Percentiles rank a stretch among this genome's conserved stretches.
These are phyloP conservation scores for Crioceris asparagi DNA, from an alignment of 2,888 invertebrate genomes.

Conservation along the genomic window DNA sequence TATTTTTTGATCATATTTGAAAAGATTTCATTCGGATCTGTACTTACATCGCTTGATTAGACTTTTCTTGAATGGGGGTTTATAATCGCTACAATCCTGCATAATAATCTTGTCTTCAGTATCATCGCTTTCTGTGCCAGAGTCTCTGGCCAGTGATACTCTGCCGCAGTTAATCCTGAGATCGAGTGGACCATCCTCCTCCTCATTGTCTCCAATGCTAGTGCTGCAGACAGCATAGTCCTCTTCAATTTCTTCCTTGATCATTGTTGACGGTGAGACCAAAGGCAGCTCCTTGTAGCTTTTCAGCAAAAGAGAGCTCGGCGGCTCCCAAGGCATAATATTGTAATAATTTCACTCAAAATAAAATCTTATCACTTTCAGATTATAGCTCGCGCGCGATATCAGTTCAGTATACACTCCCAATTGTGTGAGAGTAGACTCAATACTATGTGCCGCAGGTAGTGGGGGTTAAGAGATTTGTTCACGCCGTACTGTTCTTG, in stretches of 20 bases:
- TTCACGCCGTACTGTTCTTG: too few relatives aligned
- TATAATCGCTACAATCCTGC: conserved; percentile 45
- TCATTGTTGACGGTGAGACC: conserved; percentile 21
- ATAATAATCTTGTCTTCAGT: conserved; percentile 46
- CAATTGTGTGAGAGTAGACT: too few relatives aligned
- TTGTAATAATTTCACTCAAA: too few relatives aligned
- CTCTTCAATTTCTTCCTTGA: conserved; percentile 19
- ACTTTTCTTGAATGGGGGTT: conserved; percentile 83
- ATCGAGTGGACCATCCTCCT: conserved; percentile 58
- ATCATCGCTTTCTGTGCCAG: conserved; percentile 73
- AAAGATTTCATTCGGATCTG: too few relatives aligned
- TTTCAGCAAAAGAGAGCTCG: too few relatives aligned
- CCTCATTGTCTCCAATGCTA: conserved; percentile 20
- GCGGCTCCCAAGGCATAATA: too few relatives aligned
- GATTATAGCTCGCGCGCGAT: too few relatives aligned
- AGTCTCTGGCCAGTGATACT: conserved; percentile 47
- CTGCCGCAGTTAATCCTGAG: conserved; percentile 52
- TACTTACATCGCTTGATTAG: conserved; percentile 91
- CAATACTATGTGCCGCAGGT: too few relatives aligned
- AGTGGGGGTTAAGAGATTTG: too few relatives aligned
- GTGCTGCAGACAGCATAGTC: conserved; percentile 15
- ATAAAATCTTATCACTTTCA: too few relatives aligned
- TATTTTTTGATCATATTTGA: too few relatives aligned
- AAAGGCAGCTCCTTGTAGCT: conserved; percentile 22
- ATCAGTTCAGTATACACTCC: too few relatives aligned